Evolutionary conservation across 2,888 invertebrate genomes (phyloP).

Genomic region (Alcis repandata): DNA sequence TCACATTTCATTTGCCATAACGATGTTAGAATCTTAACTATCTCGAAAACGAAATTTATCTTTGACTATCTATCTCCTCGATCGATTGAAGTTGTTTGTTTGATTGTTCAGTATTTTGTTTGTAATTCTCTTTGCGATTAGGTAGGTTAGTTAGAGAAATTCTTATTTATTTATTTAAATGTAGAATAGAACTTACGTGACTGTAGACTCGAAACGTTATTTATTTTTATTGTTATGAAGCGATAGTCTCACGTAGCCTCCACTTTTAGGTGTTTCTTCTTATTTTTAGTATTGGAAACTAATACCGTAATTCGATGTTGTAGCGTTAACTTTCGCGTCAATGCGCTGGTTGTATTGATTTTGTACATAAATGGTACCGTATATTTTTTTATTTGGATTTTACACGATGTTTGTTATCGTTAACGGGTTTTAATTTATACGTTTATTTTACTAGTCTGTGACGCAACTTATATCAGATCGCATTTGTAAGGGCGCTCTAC

Average conservation of each 20-base stretch:
- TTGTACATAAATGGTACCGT: constrained; percentile 52
- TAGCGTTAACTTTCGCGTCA: constrained; percentile 44
- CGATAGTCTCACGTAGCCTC: constrained; percentile 72
- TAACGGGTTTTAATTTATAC: constrained; percentile 60
- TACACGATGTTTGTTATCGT: constrained; percentile 51
- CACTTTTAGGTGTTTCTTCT: constrained; percentile 61
- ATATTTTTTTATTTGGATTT: constrained; percentile 60
- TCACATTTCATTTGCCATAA: constrained; percentile 35
- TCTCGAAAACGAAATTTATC: constrained; percentile 65
- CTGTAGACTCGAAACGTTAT: constrained; percentile 70
- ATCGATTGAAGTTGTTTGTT: constrained; percentile 53
- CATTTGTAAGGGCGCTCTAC: constrained; percentile 8
- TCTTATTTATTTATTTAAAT: constrained; percentile 83
- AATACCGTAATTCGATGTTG: constrained; percentile 46
- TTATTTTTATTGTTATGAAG: constrained; percentile 73
- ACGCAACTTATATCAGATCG: constrained; percentile 39
- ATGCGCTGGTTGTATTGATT: constrained; percentile 51
- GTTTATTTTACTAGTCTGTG: constrained; percentile 71
- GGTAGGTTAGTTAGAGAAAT: constrained; percentile 81
- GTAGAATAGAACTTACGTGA: constrained; percentile 68
- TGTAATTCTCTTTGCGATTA: constrained; percentile 75
- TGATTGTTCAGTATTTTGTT: constrained; percentile 79
- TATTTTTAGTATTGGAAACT: constrained; percentile 48
- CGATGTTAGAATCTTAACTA: constrained; percentile 43
- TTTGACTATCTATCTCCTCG: constrained; percentile 56